Evolutionary conservation across 1,140 invertebrate genomes (phyloP), one percentile per base, ranked within the genome.

Genomic region (Drosophila fuyamai): DNA sequence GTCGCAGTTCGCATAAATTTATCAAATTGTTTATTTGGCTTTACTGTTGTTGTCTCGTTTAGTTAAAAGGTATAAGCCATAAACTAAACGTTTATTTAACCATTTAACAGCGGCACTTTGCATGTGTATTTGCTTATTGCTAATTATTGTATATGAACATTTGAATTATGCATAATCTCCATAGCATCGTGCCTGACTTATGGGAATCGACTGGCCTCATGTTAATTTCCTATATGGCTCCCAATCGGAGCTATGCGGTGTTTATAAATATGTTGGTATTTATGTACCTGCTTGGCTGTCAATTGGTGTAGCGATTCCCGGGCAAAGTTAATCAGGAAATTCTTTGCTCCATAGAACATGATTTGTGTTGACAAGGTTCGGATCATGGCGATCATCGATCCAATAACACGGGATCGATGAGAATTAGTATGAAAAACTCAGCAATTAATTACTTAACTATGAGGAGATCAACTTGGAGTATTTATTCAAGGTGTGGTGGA

Each of bases 121-220:
- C 29, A 23, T 14, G 50, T 57, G 46, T 54, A 60, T 48, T 61
- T 59, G 51, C 53, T 55, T 36, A 35, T 54, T 47, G 66, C 76
- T 84, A 77, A 81, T 84, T 84, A 81, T 71, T 51, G 51, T 50
- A 41, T 67, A 51, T 71, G 48, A 81, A 78, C 74, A 78, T 65
- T 71, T 71, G 48, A 44, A 77, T 58, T 73, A 75, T 74, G 48
- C 44, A 51, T 38, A 70, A 70, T 57, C 12, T 53, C 51, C 12
- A 16, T 4, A 65, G 63, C 66, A 63, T 75, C 70, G 70, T 75
- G 72, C 59, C 68, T 41, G 36, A 73, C 41, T 61, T 54, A 32
- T 53, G 71, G 27, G 63, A 35, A 73, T 60, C 46, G 29, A 53
- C 41, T n/a, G 36, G 53, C n/a, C 51, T 51, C 65, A 74, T 73